Evolutionary conservation across 2,888 invertebrate genomes (phyloP).

Genomic region (Orthosia incerta): DNA sequence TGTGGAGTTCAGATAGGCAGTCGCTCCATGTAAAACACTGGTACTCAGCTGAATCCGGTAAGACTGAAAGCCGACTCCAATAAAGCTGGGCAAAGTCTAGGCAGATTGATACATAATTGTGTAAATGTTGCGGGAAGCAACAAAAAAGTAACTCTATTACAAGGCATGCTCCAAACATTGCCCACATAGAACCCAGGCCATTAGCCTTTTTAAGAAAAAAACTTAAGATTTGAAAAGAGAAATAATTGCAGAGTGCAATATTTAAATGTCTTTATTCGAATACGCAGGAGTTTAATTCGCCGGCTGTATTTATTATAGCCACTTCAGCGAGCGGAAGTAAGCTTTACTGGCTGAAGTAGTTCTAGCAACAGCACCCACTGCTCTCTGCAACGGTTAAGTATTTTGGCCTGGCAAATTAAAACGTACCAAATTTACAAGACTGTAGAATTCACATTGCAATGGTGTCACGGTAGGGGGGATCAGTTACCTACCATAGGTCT

Average conservation of each 20-base stretch:
- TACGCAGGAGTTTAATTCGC: constrained; percentile 71
- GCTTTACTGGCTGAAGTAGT: constrained; percentile 74
- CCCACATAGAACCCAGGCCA: background rate
- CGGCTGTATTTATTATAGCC: constrained; percentile 77
- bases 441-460: constrained; percentile 19
- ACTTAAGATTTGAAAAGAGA: background rate
- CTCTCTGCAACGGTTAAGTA: constrained; percentile 11
- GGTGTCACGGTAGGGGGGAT: too few species aligned
- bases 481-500: background rate
- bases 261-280: constrained; percentile 66
- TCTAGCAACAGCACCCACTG: constrained; percentile 57
- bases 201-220: background rate
- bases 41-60: too few species aligned
- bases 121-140: too few species aligned
- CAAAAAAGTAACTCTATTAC: background rate
- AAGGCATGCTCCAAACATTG: background rate
- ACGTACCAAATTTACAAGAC: background rate
- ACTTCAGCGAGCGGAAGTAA: constrained; percentile 76
- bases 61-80: too few species aligned
- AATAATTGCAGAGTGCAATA: constrained; percentile 45
- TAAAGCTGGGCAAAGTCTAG: too few species aligned
- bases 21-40: too few species aligned
- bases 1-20: fast-evolving
- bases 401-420: constrained; percentile 30
- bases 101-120: too few species aligned